Conservation (phyloP, 2,113 vertebrate species). For the Eidolon helvum region DNA sequence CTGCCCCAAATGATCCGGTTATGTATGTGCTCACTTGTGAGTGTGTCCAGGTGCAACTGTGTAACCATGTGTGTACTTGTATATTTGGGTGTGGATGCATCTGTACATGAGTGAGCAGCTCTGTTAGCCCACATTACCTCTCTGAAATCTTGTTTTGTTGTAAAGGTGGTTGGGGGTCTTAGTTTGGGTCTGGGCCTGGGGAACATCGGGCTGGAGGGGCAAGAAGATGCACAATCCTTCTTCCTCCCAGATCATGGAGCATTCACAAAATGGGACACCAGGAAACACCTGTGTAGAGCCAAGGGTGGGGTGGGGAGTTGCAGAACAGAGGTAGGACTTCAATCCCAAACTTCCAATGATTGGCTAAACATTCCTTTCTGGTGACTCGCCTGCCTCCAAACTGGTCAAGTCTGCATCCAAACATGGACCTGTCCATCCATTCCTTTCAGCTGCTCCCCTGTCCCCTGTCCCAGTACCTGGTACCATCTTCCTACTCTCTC, state of each 20-base stretch:
- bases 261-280: background rate
- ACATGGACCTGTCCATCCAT: fast-evolving
- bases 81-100: background rate
- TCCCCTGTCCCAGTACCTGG: fast-evolving
- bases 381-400: background rate
- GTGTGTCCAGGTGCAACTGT: background rate
- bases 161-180: background rate
- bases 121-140: fast-evolving
- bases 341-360: background rate
- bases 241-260: background rate
- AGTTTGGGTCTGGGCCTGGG: background rate
- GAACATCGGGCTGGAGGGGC: background rate
- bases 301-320: background rate
- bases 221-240: background rate
- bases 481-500: background rate
- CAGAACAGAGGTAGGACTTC: background rate
- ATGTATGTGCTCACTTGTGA: background rate
- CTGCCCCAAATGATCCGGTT: too few species aligned
- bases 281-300: background rate
- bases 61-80: fast-evolving
- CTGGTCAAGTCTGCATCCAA: background rate
- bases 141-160: background rate
- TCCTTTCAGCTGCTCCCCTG: background rate
- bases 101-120: fast-evolving
- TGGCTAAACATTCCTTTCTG: background rate